These are phyloP conservation scores for Rhyacichthys aspro DNA, from an alignment of 2,797 vertebrate species.

Conservation along the genomic window DNA sequence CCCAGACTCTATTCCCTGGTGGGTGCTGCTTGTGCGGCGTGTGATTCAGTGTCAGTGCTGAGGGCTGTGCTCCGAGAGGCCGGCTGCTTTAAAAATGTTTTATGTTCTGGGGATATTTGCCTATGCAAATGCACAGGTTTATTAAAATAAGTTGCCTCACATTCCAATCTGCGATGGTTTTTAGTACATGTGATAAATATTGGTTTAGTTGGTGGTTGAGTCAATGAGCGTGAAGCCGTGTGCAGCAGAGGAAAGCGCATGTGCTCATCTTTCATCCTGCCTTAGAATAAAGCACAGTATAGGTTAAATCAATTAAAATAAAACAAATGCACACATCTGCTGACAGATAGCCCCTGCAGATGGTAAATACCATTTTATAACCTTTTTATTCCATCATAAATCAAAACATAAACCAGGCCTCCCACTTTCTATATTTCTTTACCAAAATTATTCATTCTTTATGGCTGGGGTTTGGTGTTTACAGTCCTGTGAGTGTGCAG, in stretches of 20 bases:
- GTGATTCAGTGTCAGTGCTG: constrained; percentile 45
- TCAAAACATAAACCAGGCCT: neutral
- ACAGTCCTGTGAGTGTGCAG: neutral
- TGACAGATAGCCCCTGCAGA: constrained; percentile 3
- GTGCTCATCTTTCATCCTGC: neutral
- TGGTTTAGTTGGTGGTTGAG: constrained; percentile 11
- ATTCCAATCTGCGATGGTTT: constrained; percentile 5
- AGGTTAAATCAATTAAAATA: constrained; percentile 24
- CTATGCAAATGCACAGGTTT: constrained; percentile 57
- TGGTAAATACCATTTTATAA: constrained; percentile 6
- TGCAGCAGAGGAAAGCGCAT: neutral
- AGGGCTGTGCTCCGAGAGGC: constrained; percentile 28
- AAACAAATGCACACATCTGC: constrained; percentile 12
- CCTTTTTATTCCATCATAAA: constrained; percentile 3
- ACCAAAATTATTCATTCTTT: neutral
- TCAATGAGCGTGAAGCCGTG: constrained; percentile 8
- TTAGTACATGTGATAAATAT: constrained; percentile 33
- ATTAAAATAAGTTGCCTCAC: constrained; percentile 44
- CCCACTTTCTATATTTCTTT: neutral
- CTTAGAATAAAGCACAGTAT: neutral
- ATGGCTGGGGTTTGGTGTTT: neutral
- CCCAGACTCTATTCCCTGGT: constrained; percentile 38
- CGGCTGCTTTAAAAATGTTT: constrained; percentile 42
- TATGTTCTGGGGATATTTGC: constrained; percentile 57
- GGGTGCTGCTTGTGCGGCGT: constrained; percentile 31